phyloP scores from a whole-genome alignment of 2,113 vertebrate species.

The Fulica atra region DNA sequence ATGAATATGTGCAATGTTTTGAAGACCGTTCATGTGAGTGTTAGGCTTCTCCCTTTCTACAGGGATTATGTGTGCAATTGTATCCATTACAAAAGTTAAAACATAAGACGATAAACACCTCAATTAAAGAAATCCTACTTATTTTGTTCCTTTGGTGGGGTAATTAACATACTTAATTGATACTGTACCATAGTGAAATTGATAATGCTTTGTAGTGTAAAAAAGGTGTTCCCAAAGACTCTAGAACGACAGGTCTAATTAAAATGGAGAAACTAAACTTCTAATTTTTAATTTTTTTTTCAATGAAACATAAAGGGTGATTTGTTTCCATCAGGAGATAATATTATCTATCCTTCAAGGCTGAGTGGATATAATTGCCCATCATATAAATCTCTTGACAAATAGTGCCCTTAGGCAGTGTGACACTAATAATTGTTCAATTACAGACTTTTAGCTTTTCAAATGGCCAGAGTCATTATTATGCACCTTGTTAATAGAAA shows the following conservation, averaged over 20 bases:
- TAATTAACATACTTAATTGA: neutral
- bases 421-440: slow-evolving; percentile 81
- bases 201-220: neutral
- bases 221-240: neutral
- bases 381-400: slow-evolving; percentile 82
- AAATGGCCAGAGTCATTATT: slow-evolving; percentile 74
- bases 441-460: slow-evolving; percentile 78
- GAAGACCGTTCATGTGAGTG: neutral
- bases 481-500: slow-evolving; percentile 68
- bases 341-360: slow-evolving; percentile 85
- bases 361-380: slow-evolving; percentile 80
- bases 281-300: neutral
- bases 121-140: neutral
- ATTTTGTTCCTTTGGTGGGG: neutral
- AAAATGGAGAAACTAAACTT: slow-evolving; percentile 38
- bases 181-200: neutral
- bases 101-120: neutral
- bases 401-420: slow-evolving; percentile 78
- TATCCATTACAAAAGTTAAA: neutral
- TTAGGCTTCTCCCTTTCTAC: neutral
- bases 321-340: slow-evolving; percentile 79
- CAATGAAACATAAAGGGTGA: slow-evolving; percentile 52
- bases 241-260: neutral
- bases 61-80: neutral
- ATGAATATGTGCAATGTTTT: neutral